phyloP scores from a whole-genome alignment of 2,797 vertebrate species.

The Apodemus agrarius region DNA sequence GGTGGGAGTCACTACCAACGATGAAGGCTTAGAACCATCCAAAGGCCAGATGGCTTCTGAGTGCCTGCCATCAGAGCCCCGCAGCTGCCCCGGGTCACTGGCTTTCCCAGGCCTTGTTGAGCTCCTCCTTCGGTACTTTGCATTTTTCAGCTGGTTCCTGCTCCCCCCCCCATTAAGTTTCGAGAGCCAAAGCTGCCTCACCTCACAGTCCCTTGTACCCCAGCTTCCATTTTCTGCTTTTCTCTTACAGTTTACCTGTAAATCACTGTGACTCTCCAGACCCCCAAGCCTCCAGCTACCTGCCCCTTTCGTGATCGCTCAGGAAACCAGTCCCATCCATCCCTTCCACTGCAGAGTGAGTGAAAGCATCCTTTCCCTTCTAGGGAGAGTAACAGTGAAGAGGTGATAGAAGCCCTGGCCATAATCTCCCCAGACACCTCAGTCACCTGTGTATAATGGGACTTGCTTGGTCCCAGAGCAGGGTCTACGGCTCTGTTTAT shows the following conservation, averaged over 20 bases:
- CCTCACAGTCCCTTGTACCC: not conserved
- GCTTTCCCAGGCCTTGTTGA: conserved; percentile 10
- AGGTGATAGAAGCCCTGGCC: not conserved
- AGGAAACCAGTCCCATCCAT: not conserved
- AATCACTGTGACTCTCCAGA: not conserved
- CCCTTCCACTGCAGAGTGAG: not conserved
- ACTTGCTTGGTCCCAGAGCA: not conserved
- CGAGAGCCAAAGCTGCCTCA: not conserved
- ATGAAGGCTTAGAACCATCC: not conserved
- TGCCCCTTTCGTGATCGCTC: not conserved
- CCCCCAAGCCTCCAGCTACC: not conserved
- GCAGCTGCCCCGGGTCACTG: not conserved
- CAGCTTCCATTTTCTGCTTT: not conserved
- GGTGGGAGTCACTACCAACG: not conserved
- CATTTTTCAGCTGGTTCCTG: not conserved
- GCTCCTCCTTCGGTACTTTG: not conserved
- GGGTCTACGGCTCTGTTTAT: not conserved
- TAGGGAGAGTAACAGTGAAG: not conserved
- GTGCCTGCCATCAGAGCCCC: not conserved
- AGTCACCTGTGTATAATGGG: not conserved
- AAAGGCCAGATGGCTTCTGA: not conserved
- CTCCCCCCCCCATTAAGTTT: not conserved
- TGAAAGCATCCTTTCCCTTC: not conserved
- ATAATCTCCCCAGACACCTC: not conserved
- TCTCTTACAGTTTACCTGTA: not conserved